A percentile compares a stretch with the other conserved stretches of the same genome.
Evolutionary conservation across 2,888 invertebrate genomes (phyloP).

Genomic region (Autographa pulchrina): DNA sequence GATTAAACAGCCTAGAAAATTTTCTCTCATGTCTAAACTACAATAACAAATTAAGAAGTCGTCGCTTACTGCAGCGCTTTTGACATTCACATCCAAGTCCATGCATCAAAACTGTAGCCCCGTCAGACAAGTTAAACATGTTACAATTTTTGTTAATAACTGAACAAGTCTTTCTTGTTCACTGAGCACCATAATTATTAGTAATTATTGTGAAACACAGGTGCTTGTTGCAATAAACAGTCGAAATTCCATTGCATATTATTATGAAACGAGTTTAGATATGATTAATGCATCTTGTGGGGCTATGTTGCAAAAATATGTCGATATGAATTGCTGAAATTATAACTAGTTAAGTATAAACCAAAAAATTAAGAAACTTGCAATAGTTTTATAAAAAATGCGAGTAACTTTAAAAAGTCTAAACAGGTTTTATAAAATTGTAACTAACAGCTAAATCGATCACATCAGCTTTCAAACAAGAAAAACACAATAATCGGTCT

Average conservation of each 20-base stretch:
- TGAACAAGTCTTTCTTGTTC: conserved; percentile 36
- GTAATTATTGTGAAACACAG: conserved; percentile 21
- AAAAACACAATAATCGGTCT: too few relatives aligned
- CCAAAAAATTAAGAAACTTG: too few relatives aligned
- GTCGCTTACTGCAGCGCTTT: neutral
- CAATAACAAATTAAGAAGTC: too few relatives aligned
- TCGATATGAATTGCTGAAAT: too few relatives aligned
- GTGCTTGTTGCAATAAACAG: neutral
- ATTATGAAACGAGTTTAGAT: neutral
- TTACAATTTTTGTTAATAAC: conserved; percentile 7
- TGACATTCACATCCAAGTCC: neutral
- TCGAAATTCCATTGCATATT: neutral
- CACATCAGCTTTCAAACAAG: too few relatives aligned
- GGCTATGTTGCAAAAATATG: neutral
- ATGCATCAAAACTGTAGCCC: neutral
- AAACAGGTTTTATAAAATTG: too few relatives aligned
- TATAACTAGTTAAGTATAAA: too few relatives aligned
- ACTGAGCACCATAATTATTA: conserved; percentile 15
- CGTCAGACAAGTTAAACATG: neutral
- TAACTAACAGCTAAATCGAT: too few relatives aligned
- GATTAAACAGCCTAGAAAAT: too few relatives aligned
- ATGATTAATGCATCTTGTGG: neutral
- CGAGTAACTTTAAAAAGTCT: too few relatives aligned
- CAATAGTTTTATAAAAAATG: too few relatives aligned
- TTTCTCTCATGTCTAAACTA: too few relatives aligned